Percentiles rank a stretch among this genome's conserved stretches.
Evolutionary conservation across 2,113 vertebrate genomes (phyloP).

Genomic region (Grammomys dolichurus): DNA sequence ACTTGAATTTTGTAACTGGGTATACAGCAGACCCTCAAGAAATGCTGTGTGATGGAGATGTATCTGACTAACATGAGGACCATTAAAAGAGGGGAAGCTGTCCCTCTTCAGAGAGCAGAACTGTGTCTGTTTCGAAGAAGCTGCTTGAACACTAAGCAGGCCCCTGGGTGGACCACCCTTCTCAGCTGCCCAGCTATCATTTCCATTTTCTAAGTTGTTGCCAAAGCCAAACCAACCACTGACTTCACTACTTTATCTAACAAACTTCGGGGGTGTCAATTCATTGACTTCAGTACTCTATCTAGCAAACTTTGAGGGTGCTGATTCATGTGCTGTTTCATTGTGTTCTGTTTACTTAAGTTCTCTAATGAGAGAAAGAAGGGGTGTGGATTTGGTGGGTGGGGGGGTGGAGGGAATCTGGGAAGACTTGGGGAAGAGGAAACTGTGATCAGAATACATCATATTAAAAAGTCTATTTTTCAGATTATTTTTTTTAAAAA

Average conservation of each 20-base stretch:
- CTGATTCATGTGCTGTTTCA: not conserved
- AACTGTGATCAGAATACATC: not conserved
- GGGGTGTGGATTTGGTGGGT: not conserved
- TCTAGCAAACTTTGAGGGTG: not conserved
- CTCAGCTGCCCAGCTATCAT: not conserved
- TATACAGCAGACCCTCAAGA: not conserved
- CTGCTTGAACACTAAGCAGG: not conserved
- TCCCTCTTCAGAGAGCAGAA: not conserved
- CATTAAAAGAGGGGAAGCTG: not conserved
- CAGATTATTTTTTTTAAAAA: not conserved
- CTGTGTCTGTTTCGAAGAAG: not conserved
- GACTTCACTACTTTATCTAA: not conserved
- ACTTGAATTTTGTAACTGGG: not conserved
- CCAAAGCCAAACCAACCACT: constrained; percentile 20
- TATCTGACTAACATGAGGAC: not conserved
- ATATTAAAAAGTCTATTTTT: not conserved
- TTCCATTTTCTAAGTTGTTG: not conserved
- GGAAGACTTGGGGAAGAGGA: not conserved
- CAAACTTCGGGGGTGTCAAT: not conserved
- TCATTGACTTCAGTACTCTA: not conserved
- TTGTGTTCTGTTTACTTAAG: not conserved
- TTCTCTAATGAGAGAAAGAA: not conserved
- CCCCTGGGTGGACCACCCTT: no score
- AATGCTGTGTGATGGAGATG: not conserved
- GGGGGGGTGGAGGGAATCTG: not conserved